Base-by-base conservation (phyloP, 2,113 vertebrate genomes). In the Monopterus albus region DNA sequence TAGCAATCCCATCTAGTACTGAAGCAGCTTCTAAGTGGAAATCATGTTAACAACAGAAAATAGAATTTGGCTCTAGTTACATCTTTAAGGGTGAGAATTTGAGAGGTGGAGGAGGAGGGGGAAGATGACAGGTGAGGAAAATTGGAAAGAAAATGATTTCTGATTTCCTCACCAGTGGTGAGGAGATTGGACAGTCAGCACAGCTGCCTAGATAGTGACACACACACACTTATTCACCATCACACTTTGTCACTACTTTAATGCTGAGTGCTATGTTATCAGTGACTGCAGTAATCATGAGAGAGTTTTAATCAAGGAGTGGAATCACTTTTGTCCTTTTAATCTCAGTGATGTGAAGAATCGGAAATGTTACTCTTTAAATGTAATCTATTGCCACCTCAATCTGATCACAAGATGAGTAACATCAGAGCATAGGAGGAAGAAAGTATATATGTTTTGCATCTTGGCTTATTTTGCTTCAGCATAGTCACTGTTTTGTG, bases 241-340 rank as follows among this genome's bases (percentile, higher is more conserved):
- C 58, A 53, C 52, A 20, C 67, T 61, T 57, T 61, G 53, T 51
- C 63, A 50, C 73, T 53, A 50, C 57, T 78, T 71, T 28, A 69
- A 51, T n/a, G 13, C 6, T 63, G 47, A 77, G 72, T 57, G 67
- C 64, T 9, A 18, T n/a, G 70, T n/a, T n/a, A 56, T 57, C 49
- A 0, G 17, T 13, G 67, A 50, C 56, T 52, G 46, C 72, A 65
- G 77, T 79, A 81, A 87, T 87, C 84, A 66, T 23, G 53, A 75
- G 75, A 79, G 75, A 72, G 69, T 78, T 83, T 79, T 85, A 85
- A 83, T 84, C 53, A 15, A 42, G 77, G 45, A 75, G 47, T 45
- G 7, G 75, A 75, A 79, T 82, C 70, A 60, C 64, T 60, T 72
- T 70, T 50, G 47, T 71, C 81, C 70, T 36, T 58, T 77, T 87